Percentiles rank a stretch among this genome's conserved stretches.
phyloP scores from a whole-genome alignment of 2,797 vertebrate genomes.

The Tarsius wallacei region DNA sequence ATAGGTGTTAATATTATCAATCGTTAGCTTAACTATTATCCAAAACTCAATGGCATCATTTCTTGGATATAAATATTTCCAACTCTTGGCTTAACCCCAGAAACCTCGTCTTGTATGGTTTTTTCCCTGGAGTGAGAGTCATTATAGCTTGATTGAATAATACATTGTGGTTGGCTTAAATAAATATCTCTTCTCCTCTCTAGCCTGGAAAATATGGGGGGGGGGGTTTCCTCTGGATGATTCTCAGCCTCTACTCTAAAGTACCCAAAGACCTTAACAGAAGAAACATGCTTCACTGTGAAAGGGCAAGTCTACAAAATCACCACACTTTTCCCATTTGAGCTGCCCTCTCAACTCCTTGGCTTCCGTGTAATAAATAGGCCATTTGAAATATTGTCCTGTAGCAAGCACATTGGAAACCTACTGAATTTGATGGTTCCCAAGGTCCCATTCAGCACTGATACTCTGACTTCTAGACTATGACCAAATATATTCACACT shows the following conservation, averaged over 20 bases:
- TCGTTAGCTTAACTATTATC: constrained; percentile 39
- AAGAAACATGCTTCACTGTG: background rate
- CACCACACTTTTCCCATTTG: background rate
- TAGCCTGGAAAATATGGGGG: background rate
- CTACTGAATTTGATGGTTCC: background rate
- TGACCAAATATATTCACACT: background rate
- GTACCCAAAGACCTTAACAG: background rate
- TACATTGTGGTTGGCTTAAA: background rate
- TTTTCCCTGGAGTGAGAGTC: background rate
- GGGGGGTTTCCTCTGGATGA: background rate
- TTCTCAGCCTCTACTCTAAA: background rate
- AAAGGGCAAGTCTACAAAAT: background rate
- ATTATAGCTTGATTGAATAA: background rate
- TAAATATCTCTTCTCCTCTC: background rate
- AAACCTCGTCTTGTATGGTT: background rate
- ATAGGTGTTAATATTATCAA: background rate
- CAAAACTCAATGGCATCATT: background rate
- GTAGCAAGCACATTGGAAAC: background rate
- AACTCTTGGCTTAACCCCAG: background rate
- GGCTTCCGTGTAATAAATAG: background rate
- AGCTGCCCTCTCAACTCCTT: background rate
- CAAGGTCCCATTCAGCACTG: background rate
- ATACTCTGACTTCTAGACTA: background rate
- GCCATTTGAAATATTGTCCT: background rate
- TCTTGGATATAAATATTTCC: background rate